Conservation (phyloP, 2,113 vertebrate species). For the Tautogolabrus adspersus region DNA sequence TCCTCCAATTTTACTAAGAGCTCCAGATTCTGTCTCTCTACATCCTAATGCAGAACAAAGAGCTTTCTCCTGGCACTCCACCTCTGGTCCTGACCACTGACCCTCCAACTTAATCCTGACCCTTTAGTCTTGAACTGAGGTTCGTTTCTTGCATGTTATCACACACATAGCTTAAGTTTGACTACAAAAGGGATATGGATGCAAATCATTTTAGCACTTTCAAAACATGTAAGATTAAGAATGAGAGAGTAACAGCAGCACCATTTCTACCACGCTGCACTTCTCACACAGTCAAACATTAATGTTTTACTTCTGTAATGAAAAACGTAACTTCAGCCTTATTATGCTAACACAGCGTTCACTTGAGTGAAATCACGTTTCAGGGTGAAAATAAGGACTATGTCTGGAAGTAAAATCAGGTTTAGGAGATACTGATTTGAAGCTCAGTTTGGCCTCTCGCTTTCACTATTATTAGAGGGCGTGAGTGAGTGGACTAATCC, state of each 20-base stretch:
- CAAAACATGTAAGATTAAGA: no score
- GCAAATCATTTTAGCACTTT: no score
- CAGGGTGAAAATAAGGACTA: slow-evolving; percentile 3
- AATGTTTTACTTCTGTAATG: background rate
- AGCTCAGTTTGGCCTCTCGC: slow-evolving; percentile 25
- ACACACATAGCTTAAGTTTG: background rate
- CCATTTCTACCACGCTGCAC: no score
- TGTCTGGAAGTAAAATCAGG: slow-evolving; percentile 33
- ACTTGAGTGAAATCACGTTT: background rate
- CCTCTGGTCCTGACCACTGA: slow-evolving; percentile 11
- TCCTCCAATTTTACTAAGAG: background rate
- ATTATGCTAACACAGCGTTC: background rate
- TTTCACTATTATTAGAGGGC: slow-evolving; percentile 62
- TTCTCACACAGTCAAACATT: background rate
- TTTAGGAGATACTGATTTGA: slow-evolving; percentile 39
- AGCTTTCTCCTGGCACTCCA: slow-evolving; percentile 11
- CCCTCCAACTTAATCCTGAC: background rate
- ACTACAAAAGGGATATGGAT: no score
- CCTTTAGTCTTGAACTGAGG: background rate
- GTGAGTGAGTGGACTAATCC: slow-evolving; percentile 66
- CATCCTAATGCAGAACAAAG: slow-evolving; percentile 4
- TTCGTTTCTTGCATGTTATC: slow-evolving; percentile 29
- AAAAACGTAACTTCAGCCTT: no score
- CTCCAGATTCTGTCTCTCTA: background rate
- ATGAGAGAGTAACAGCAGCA: no score